Conservation (phyloP, 2,797 vertebrate species). For the Periophthalmus magnuspinnatus region DNA sequence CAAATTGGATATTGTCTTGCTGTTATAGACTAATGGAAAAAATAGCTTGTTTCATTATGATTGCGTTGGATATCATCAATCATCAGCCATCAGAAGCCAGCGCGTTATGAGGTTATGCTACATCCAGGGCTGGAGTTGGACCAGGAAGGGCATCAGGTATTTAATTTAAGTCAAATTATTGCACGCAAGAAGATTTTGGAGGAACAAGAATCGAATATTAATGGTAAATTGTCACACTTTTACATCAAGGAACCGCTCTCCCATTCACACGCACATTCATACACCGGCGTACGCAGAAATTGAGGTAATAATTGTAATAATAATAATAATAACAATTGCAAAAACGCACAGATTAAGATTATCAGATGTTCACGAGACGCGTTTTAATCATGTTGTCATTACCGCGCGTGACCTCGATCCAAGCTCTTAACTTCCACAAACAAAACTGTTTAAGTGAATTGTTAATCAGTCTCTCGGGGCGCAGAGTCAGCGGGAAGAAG, state of each 20-base stretch:
- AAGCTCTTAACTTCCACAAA: conserved; percentile 34
- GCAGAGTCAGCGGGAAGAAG: conserved; percentile 36
- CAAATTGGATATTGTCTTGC: conserved; percentile 1
- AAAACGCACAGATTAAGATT: neutral
- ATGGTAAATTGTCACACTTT: too few species aligned
- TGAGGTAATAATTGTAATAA: too few species aligned
- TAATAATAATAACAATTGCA: too few species aligned
- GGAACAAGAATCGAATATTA: neutral
- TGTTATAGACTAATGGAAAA: neutral
- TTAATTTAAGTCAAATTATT: too few species aligned
- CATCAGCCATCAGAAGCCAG: neutral
- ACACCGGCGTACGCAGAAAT: too few species aligned
- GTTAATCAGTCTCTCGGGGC: conserved; percentile 45
- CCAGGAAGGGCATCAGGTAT: neutral
- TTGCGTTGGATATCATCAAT: neutral
- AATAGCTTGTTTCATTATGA: neutral
- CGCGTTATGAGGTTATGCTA: neutral
- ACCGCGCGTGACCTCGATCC: conserved; percentile 23
- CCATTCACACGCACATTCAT: too few species aligned
- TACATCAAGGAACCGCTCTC: too few species aligned
- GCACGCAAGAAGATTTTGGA: neutral
- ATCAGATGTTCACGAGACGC: conserved; percentile 3
- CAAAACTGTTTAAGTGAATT: conserved; percentile 37
- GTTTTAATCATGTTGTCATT: conserved; percentile 17
- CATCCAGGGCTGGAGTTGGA: neutral